Base-by-base conservation (phyloP, 1,140 invertebrate genomes). In the Achroia grisella region DNA sequence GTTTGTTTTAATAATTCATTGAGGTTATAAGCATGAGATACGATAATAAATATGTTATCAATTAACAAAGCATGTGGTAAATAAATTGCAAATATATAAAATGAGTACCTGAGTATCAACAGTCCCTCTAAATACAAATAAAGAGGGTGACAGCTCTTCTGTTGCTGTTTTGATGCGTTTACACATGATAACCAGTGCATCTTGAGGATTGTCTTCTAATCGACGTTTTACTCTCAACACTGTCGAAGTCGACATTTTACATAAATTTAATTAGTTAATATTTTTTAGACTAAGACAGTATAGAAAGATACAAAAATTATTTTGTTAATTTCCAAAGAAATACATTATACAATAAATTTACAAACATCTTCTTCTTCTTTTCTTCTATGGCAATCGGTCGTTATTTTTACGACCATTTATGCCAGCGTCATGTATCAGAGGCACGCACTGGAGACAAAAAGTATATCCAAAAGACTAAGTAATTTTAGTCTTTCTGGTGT, bases 61-160 rank as follows among this genome's bases (percentile, higher is more conserved):
- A 10, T 4, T 37, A 30, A 23, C 31, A n/a, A 11, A 33, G 9
- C 5, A 32, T 12, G 30, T 1, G 4, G 5, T 8, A 9, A 11
- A 31, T 13, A 15, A 36, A 32, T 46, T 8, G 32, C 14, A 23
- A 14, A 1, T n/a, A 27, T 9, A 15, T 12, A 49, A 39, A 31
- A 5, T 45, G 2, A 11, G 17, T 64, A 86, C 85, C 70, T 81
- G 62, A 57, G 71, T 76, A 40, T 80, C 67, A 15, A 86, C 74
- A 40, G 73, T 86, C n/a, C 80, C 85, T 28, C 74, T 62, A 39
- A 87, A 87, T 2, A 87, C 71, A 40, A 87, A 87, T 2, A 87
- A 41, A 0, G 83, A 79, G 0, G 81, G 79, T 2, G 72, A 68
- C 39, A 75, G 51, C 43, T 72, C 66, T 32, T 72, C 71, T 9